A percentile compares a stretch with the other conserved stretches of the same genome.
phyloP scores from a whole-genome alignment of 1,140 invertebrate genomes.

The Brachionus rotundiformis region DNA sequence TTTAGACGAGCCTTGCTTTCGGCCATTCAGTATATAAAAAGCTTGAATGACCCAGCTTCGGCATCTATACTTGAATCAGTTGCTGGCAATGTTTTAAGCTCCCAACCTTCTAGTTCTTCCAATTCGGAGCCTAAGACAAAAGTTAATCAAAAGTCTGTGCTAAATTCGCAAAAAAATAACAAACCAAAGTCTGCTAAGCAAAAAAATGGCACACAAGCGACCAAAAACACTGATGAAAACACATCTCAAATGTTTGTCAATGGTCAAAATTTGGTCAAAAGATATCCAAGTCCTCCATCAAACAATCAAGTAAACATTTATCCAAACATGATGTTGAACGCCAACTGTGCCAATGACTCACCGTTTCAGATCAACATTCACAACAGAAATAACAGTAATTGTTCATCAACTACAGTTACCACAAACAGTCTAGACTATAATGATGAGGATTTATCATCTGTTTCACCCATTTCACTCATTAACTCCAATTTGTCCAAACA shows the following conservation, averaged over 20 bases:
- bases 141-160: background rate
- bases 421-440: conserved; percentile 19
- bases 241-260: background rate
- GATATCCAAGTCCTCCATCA: no score
- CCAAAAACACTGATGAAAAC: background rate
- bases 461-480: conserved; percentile 14
- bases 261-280: background rate
- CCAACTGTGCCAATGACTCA: background rate
- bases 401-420: conserved; percentile 14
- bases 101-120: background rate
- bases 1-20: conserved; percentile 34
- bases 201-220: background rate
- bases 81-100: background rate
- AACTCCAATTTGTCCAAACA: background rate
- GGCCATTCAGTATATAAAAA: conserved; percentile 52
- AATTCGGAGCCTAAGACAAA: background rate
- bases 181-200: background rate
- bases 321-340: background rate
- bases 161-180: background rate
- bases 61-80: background rate
- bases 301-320: background rate
- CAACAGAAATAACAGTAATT: conserved; percentile 40
- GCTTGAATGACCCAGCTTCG: background rate
- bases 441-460: conserved; percentile 20
- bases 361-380: background rate